phyloP scores from a whole-genome alignment of 2,888 invertebrate genomes.

The Tenthredo distinguenda region DNA sequence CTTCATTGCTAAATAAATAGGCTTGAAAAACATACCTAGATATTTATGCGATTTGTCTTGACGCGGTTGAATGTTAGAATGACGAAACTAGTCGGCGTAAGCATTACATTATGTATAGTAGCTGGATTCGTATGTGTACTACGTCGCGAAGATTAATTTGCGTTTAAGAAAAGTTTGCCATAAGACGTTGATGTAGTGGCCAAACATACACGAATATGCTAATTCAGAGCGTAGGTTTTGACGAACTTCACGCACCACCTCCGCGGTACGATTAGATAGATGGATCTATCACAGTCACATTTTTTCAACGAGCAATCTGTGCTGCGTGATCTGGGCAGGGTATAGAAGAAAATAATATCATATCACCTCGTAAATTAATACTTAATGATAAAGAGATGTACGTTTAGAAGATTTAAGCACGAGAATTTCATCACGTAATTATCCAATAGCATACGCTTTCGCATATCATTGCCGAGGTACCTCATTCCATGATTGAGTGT shows the following conservation, averaged over 20 bases:
- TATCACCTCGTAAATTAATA: too few species aligned
- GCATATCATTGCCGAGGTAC: too few species aligned
- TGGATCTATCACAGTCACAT: background rate
- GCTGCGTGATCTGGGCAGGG: background rate
- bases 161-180: background rate
- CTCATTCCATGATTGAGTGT: too few species aligned
- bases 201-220: background rate
- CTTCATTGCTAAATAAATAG: slow-evolving; percentile 26
- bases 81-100: slow-evolving; percentile 6
- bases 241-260: background rate
- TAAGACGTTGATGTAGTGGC: background rate
- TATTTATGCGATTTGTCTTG: slow-evolving; percentile 22
- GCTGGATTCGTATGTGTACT: background rate
- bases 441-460: too few species aligned
- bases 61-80: background rate
- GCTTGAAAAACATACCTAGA: background rate
- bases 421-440: too few species aligned
- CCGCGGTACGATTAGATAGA: background rate
- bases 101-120: background rate
- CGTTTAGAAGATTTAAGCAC: too few species aligned
- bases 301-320: background rate
- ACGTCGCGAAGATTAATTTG: slow-evolving; percentile 4
- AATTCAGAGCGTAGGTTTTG: slow-evolving; percentile 9
- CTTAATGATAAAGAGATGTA: too few species aligned
- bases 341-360: background rate